Conservation (phyloP, 2,113 vertebrate genomes). For the Neolamprologus toae region DNA sequence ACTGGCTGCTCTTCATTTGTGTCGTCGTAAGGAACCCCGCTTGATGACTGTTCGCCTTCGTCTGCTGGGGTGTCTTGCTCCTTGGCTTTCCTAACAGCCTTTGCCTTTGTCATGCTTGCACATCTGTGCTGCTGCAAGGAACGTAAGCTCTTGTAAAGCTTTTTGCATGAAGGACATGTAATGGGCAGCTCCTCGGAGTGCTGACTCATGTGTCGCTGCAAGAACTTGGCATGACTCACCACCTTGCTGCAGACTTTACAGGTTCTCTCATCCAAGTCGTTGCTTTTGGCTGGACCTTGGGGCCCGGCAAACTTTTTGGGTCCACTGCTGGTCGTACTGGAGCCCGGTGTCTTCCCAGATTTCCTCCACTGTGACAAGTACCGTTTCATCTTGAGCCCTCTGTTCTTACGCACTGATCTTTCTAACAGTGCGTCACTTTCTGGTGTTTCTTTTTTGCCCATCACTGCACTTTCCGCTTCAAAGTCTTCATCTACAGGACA, state of each 20-base stretch:
- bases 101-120: not conserved
- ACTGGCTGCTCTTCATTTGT: not conserved
- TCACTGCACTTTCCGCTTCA: not conserved
- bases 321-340: not conserved
- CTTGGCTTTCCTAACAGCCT: not conserved
- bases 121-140: slow-evolving; percentile 60
- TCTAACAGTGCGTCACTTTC: slow-evolving; percentile 3
- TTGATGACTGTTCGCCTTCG: slow-evolving; percentile 7
- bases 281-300: not conserved
- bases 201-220: slow-evolving; percentile 48
- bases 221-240: slow-evolving; percentile 23
- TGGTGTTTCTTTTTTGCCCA: not conserved
- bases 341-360: not conserved
- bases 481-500: slow-evolving; percentile 9
- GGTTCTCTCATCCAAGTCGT: slow-evolving; percentile 34
- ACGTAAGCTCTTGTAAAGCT: slow-evolving; percentile 43
- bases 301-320: not conserved
- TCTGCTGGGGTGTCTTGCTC: not conserved
- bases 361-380: slow-evolving; percentile 59
- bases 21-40: not conserved
- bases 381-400: slow-evolving; percentile 62
- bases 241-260: slow-evolving; percentile 54
- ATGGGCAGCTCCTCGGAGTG: slow-evolving; percentile 32
- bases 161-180: slow-evolving; percentile 40
- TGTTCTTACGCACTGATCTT: slow-evolving; percentile 56